These are phyloP conservation scores for Gracilinanus agilis DNA, from an alignment of 2,113 vertebrate species.

Conservation along the genomic window DNA sequence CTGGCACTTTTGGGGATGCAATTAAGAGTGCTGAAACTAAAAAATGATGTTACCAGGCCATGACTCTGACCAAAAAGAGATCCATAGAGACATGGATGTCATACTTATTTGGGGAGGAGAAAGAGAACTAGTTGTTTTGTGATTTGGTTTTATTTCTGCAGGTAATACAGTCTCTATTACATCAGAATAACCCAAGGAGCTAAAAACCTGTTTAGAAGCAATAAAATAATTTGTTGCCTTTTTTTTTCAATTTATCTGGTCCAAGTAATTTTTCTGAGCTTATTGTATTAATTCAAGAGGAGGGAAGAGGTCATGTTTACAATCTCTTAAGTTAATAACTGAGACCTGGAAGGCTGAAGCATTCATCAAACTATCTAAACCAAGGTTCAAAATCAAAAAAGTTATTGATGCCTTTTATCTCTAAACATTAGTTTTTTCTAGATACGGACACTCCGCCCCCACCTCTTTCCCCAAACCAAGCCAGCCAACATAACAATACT, in stretches of 20 bases:
- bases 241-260: conserved; percentile 24
- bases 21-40: not conserved
- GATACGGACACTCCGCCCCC: too few species aligned
- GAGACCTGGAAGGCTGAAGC: not conserved
- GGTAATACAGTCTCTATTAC: not conserved
- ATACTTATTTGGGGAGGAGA: not conserved
- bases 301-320: not conserved
- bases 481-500: not conserved
- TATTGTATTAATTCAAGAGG: not conserved
- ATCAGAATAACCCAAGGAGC: conserved; percentile 20
- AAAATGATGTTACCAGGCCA: not conserved
- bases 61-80: not conserved
- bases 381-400: conserved; percentile 2
- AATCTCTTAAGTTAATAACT: not conserved
- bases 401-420: not conserved
- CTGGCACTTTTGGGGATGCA: not conserved
- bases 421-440: not conserved
- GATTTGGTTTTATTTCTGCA: not conserved
- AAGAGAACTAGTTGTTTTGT: not conserved
- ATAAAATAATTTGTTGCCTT: conserved; percentile 24
- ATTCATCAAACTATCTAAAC: not conserved
- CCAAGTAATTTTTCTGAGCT: conserved; percentile 5
- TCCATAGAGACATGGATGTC: not conserved
- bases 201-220: not conserved
- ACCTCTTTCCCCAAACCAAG: too few species aligned